Evolutionary conservation across 2,113 vertebrate species (phyloP), one percentile per base, ranked within the genome.

Genomic region (Calyptomena viridis): DNA sequence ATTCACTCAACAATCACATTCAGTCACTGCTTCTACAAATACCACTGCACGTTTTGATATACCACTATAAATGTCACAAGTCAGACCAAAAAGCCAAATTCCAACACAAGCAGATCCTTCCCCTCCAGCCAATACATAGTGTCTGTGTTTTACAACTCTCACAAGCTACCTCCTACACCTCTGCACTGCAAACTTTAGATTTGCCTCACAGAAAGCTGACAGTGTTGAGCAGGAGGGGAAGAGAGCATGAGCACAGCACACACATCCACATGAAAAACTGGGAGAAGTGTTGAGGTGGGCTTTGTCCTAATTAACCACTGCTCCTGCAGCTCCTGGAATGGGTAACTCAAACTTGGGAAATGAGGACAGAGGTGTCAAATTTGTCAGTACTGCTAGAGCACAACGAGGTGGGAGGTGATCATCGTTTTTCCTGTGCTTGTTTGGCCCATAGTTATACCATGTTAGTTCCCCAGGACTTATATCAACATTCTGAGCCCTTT

Each of bases 391-490:
- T 22, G 13, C 33, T 44, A 27, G 8, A 24, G 31, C 2, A 3
- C 44, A 56, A 47, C 2, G 19, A 84, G 66, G 55, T 15, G 14
- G 28, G 47, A 88, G 4, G n/a, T 0, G 1, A 55, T 16, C 7
- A 40, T 8, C 2, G 1, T 5, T 78, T 42, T 49, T 25, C 28
- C 14, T 0, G 0, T 14, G 30, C 33, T 66, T 1, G 0, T 49
- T 53, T 88, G 75, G 49, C 19, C 35, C 37, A 42, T 0, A 42
- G 47, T 20, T 74, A 60, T 4, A 47, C 11, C 0, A 0, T n/a
- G 31, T 46, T 50, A 37, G 18, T 58, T 23, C 40, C n/a, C 14
- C 3, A 1, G 11, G 19, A 53, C 55, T 58, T 24, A 15, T 3
- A 69, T 13, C 3, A 8, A 30, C 0, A 8, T 35, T 10, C 55